Evolutionary conservation across 2,888 invertebrate species (phyloP).

Genomic region (Dicyrtomina minuta): DNA sequence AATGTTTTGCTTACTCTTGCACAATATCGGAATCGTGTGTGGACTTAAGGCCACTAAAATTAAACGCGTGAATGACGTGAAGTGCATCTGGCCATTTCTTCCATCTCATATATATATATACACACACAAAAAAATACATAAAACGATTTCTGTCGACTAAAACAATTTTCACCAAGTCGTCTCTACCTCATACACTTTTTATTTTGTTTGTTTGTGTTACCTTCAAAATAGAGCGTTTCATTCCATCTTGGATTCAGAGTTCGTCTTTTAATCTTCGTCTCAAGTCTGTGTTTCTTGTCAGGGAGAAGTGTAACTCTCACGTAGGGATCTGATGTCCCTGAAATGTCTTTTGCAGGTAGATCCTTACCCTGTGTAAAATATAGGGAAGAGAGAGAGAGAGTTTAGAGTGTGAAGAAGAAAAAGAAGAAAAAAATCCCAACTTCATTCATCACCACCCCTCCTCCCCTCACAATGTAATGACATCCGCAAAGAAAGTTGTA

Average conservation of each 20-base stretch:
- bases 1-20: slow-evolving; percentile 1
- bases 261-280: slow-evolving; percentile 87
- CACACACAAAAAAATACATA: no score
- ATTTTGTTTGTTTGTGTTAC: no score
- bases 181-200: slow-evolving; percentile 25
- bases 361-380: slow-evolving; percentile 74
- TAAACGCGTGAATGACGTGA: no score
- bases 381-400: not conserved
- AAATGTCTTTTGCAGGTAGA: slow-evolving; percentile 87
- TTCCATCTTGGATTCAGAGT: slow-evolving; percentile 91
- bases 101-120: not conserved
- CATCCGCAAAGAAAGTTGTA: no score
- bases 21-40: not conserved
- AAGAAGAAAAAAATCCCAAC: not conserved
- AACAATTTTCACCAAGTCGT: no score
- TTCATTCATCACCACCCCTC: slow-evolving; percentile 15
- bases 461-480: not conserved
- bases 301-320: slow-evolving; percentile 85
- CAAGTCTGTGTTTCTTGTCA: slow-evolving; percentile 87
- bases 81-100: not conserved
- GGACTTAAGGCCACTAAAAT: no score
- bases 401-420: not conserved
- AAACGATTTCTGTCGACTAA: no score
- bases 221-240: slow-evolving; percentile 92
- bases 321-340: slow-evolving; percentile 89